Base-by-base conservation (phyloP, 1,140 invertebrate species). In the Diabrotica virgifera region DNA sequence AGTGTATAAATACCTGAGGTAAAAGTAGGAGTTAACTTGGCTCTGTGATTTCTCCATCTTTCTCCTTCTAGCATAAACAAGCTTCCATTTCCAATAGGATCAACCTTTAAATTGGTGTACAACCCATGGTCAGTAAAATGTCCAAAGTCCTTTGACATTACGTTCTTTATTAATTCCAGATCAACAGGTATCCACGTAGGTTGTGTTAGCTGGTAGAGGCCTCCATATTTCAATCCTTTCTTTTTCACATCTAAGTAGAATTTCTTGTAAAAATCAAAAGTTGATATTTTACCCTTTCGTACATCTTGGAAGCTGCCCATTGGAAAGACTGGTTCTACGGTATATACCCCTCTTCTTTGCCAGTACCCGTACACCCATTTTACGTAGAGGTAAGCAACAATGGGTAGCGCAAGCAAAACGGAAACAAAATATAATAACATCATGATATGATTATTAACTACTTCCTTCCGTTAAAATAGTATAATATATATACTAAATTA, bases 11-110 rank as follows among this genome's bases (percentile, higher is more conserved):
- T 24, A 5, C 67, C 59, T 52, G 80, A 78, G 0, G 82, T 79
- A 67, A 85, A 84, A 6, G 82, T 78, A 13, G 81, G 81, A 4
- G 79, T 80, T 14, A 84, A 54, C 59, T 79, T 79, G 6, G 52
- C 66, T 63, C 84, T 67, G 0, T 83, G 66, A 56, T 72, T 67
- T 67, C 79, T 83, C 84, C 84, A 85, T 59, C 75, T 67, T 36
- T 74, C 63, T 24, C 80, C 82, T 12, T 72, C 69, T 13, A 81
- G 50, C 9, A 68, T 69, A 58, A 86, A 80, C 46, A 87, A 68
- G 53, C 83, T 78, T 4, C 77, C 76, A 24, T n/a, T n/a, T 2
- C 77, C 73, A 0, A 87, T 40, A 5, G 78, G 72, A 64, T 85
- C 82, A 0, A 69, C 71, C 62, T 82, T 74, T 38, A 76, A 77